Conservation (phyloP, 2,888 invertebrate genomes). For the Hololepta plana region DNA sequence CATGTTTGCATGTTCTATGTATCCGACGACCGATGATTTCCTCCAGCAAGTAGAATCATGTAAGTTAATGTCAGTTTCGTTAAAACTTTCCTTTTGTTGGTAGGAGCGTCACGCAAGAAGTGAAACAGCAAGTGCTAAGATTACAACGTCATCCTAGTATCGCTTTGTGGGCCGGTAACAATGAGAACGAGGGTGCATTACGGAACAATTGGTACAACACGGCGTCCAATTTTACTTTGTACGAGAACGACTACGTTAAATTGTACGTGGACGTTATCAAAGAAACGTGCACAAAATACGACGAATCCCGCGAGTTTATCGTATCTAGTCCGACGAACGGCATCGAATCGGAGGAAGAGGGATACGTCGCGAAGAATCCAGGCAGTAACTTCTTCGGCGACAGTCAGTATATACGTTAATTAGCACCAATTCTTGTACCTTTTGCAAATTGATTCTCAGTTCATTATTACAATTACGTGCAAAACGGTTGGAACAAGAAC, state of each 20-base stretch:
- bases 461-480: slow-evolving; percentile 76
- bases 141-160: slow-evolving; percentile 77
- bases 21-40: slow-evolving; percentile 59
- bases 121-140: slow-evolving; percentile 61
- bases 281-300: slow-evolving; percentile 40
- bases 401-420: slow-evolving; percentile 29
- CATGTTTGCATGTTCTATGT: slow-evolving; percentile 93
- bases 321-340: slow-evolving; percentile 91
- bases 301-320: slow-evolving; percentile 48
- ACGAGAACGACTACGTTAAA: slow-evolving; percentile 55
- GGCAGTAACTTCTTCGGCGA: slow-evolving; percentile 71
- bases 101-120: slow-evolving; percentile 54
- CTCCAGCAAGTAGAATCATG: slow-evolving; percentile 31
- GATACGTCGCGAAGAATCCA: slow-evolving; percentile 63
- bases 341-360: slow-evolving; percentile 47
- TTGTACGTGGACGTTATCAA: slow-evolving; percentile 67
- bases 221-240: slow-evolving; percentile 14
- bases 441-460: slow-evolving; percentile 27
- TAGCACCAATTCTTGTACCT: too few species aligned
- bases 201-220: slow-evolving; percentile 59
- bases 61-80: neutral
- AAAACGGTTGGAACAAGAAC: slow-evolving; percentile 62
- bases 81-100: slow-evolving; percentile 14
- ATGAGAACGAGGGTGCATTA: slow-evolving; percentile 88
- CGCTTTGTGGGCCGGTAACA: slow-evolving; percentile 86